Evolutionary conservation across 2,113 vertebrate genomes (phyloP), one percentile per base, ranked within the genome.

Genomic region (Nothoprocta perdicaria): DNA sequence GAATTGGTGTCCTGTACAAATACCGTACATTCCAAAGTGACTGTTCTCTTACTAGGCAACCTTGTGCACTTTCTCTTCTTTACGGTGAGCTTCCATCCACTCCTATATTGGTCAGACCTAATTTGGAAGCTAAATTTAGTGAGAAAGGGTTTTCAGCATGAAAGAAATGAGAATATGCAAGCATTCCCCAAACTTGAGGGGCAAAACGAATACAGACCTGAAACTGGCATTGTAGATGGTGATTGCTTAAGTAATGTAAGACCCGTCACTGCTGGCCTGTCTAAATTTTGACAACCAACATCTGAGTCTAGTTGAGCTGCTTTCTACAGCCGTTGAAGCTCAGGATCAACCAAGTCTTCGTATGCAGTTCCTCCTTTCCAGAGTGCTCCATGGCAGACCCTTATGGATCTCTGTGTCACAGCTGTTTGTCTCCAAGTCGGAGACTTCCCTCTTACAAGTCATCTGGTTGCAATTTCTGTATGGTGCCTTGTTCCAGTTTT

Each of bases 281-380:
- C 68, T 96, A 89, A 86, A 86, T 91, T 89, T 92, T 93, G 87
- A 35, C 79, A 82, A 82, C 69, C 92, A 75, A 84, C 94, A 89
- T 92, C 92, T 93, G 76, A 92, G 91, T 87, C 75, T 94, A 95
- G 84, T 61, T 96, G 92, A 94, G 91, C 82, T 96, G 94, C 93
- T 94, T 83, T 89, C 94, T 94, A 68, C 92, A 94, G 92, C 87
- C 92, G 85, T 95, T 89, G 96, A 96, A 94, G 92, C 91, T 96
- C 94, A 93, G 95, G 82, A 95, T 87, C 91, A 78, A 89, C 80
- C 94, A 91, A 95, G 88, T 78, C 94, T 96, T 89, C 92, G 65
- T 94, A 17, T 61, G 84, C 92, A 80, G 87, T 96, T 96, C 80
- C 92, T 96, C 91, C 95, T 96, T 96, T 95, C 95, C 96, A 95